Evolutionary conservation across 1,140 invertebrate genomes (phyloP).

Genomic region (Gonatopus flavifemur): DNA sequence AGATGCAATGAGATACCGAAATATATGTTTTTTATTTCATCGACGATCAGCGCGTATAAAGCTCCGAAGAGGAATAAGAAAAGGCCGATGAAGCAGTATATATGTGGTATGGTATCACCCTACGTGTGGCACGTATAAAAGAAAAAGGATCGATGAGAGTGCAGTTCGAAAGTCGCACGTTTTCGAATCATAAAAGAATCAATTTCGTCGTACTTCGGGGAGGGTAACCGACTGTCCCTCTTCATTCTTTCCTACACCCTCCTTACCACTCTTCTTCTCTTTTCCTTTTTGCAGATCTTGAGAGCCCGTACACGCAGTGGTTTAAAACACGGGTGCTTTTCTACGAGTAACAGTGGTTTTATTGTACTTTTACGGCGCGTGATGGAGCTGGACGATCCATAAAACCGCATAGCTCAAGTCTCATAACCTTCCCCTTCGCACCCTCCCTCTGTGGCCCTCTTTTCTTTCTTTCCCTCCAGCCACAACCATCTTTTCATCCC

Average conservation of each 20-base stretch:
- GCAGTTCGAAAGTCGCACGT: slow-evolving; percentile 22
- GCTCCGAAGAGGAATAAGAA: no score
- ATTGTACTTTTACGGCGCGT: slow-evolving; percentile 53
- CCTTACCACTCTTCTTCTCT: slow-evolving; percentile 5
- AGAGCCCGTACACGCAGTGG: slow-evolving; percentile 36
- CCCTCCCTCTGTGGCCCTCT: slow-evolving; percentile 12
- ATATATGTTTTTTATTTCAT: no score
- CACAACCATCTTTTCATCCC: not conserved
- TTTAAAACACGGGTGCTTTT: slow-evolving; percentile 35
- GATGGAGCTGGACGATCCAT: slow-evolving; percentile 54
- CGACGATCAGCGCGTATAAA: no score
- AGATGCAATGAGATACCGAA: no score
- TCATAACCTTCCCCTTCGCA: slow-evolving; percentile 29
- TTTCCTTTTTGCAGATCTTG: slow-evolving; percentile 19
- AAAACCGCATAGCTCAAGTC: slow-evolving; percentile 40
- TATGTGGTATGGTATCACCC: no score
- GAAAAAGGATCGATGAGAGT: no score
- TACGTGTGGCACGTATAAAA: no score
- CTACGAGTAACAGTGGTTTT: slow-evolving; percentile 49
- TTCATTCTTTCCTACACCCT: not conserved
- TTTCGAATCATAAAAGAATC: slow-evolving; percentile 54
- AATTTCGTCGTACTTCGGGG: no score
- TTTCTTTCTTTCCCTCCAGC: no score
- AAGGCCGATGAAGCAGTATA: no score
- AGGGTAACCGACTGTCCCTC: slow-evolving; percentile 8